These are phyloP conservation scores for Trichogramma dendrolimi DNA, from an alignment of 2,888 invertebrate genomes.

Conservation along the genomic window DNA sequence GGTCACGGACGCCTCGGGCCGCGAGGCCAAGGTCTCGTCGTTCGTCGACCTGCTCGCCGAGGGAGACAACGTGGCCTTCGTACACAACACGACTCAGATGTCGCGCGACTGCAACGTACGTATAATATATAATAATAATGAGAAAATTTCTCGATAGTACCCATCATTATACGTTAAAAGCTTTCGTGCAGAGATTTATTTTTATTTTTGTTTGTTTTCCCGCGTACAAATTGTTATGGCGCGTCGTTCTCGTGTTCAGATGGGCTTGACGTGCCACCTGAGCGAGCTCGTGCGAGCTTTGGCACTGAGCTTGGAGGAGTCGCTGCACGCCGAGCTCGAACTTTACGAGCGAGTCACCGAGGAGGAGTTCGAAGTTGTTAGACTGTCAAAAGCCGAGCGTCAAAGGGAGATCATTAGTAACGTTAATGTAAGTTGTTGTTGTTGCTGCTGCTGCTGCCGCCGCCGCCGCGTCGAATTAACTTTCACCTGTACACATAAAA, in stretches of 20 bases:
- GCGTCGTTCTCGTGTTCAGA: conserved; percentile 49
- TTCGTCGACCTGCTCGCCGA: conserved; percentile 63
- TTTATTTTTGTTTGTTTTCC: not conserved
- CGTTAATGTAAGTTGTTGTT: conserved; percentile 58
- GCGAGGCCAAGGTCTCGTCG: conserved; percentile 55
- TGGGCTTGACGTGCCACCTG: conserved; percentile 66
- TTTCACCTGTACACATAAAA: too few species aligned
- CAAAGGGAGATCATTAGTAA: conserved; percentile 62
- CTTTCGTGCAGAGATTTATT: not conserved
- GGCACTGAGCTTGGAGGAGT: conserved; percentile 64
- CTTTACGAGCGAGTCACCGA: conserved; percentile 73
- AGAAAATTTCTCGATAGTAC: not conserved
- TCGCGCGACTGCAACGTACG: conserved; percentile 36
- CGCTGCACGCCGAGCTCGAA: conserved; percentile 67
- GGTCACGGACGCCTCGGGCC: conserved; percentile 60
- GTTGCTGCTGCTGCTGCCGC: too few species aligned
- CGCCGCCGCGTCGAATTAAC: too few species aligned
- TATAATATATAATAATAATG: not conserved
- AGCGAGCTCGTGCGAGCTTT: conserved; percentile 66
- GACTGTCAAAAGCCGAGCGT: conserved; percentile 66
- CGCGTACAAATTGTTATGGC: not conserved
- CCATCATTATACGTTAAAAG: not conserved
- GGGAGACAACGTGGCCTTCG: conserved; percentile 77
- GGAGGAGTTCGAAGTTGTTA: conserved; percentile 80
- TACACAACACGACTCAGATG: conserved; percentile 63